Percentiles rank a stretch among this genome's conserved stretches.
Conservation (phyloP, 2,797 vertebrate genomes). For the Danio tinwini region DNA sequence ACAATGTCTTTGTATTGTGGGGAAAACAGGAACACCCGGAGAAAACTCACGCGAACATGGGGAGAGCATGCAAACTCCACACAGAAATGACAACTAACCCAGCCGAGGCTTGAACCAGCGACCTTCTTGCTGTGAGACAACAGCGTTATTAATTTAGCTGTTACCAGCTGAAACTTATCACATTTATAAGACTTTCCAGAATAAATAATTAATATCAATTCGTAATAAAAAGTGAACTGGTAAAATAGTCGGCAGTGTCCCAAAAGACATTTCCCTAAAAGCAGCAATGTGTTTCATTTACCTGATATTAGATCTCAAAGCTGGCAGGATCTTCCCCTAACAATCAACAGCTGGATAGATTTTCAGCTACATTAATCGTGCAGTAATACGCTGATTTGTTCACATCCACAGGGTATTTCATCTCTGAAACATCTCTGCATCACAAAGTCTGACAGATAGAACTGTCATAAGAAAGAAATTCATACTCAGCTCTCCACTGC, state of each 20-base stretch:
- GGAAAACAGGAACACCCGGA: no score
- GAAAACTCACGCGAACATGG: no score
- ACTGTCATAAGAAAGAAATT: conserved; percentile 69
- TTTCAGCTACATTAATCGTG: conserved; percentile 78
- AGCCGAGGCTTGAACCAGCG: no score
- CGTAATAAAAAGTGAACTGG: background rate
- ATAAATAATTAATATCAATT: background rate
- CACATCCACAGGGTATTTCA: conserved; percentile 73
- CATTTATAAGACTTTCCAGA: background rate
- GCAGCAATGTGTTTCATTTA: conserved; percentile 17
- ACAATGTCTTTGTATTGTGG: no score
- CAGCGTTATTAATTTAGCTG: no score
- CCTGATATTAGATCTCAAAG: conserved; percentile 55
- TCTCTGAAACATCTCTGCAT: conserved; percentile 77
- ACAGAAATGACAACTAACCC: no score
- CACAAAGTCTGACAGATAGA: conserved; percentile 73
- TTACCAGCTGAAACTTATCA: background rate
- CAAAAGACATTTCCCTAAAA: background rate
- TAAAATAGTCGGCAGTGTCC: background rate
- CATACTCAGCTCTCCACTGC: conserved; percentile 51
- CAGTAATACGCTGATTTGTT: conserved; percentile 77
- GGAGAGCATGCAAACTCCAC: no score
- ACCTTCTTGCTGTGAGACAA: no score
- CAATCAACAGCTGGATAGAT: conserved; percentile 72
- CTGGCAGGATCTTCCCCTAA: conserved; percentile 64